Conservation (phyloP, 1,140 invertebrate genomes). For the Ceratosolen fusciceps region DNA sequence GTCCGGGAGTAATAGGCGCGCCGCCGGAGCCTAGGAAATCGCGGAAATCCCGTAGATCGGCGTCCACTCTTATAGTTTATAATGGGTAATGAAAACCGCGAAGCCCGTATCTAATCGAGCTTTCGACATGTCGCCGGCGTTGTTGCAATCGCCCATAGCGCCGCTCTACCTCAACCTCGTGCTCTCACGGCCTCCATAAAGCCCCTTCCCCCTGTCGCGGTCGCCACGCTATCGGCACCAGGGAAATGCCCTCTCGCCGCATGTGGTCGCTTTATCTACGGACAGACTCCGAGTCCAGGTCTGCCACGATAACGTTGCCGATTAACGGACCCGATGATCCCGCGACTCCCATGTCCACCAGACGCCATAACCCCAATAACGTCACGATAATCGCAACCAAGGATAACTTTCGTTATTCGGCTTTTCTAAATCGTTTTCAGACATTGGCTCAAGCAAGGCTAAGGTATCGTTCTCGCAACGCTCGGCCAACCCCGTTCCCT, state of each 20-base stretch:
- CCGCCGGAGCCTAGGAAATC: background rate
- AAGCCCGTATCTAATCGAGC: slow-evolving; percentile 24
- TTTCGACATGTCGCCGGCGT: slow-evolving; percentile 40
- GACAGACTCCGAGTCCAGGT: background rate
- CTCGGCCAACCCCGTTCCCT: too few relatives aligned
- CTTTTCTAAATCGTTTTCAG: too few relatives aligned
- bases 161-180: background rate
- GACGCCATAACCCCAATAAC: too few relatives aligned
- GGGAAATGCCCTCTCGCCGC: too few relatives aligned
- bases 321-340: too few relatives aligned
- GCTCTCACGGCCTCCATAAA: background rate
- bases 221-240: background rate
- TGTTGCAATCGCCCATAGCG: slow-evolving; percentile 17
- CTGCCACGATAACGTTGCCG: background rate
- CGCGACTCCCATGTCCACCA: background rate
- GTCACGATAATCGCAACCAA: too few relatives aligned
- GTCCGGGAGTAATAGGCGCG: background rate
- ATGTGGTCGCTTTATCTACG: background rate
- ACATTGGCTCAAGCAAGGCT: too few relatives aligned
- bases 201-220: too few relatives aligned
- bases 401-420: too few relatives aligned
- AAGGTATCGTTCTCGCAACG: too few relatives aligned
- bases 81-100: background rate
- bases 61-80: background rate
- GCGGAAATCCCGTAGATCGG: too few relatives aligned